These are phyloP conservation scores for Gryllus longicercus DNA, from an alignment of 2,888 invertebrate species.

Conservation along the genomic window DNA sequence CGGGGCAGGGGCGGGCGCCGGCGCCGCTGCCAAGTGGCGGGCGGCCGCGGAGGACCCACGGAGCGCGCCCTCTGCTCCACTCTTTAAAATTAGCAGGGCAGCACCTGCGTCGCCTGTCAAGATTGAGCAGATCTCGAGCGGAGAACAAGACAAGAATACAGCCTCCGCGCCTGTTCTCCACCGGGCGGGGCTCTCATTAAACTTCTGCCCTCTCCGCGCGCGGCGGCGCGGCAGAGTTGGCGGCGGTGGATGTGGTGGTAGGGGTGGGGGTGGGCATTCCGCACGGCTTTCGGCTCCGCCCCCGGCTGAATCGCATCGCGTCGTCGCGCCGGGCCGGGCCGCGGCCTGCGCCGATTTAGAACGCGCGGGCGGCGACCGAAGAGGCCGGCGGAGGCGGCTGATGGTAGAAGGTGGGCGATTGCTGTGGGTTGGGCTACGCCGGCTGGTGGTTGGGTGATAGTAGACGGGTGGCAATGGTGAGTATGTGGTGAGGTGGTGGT, in stretches of 20 bases:
- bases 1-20: too few relatives aligned
- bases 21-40: background rate
- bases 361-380: too few relatives aligned
- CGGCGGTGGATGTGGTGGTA: background rate
- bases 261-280: background rate
- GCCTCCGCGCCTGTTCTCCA: background rate
- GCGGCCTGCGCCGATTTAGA: too few relatives aligned
- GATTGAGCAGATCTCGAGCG: conserved; percentile 1
- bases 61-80: background rate
- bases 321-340: too few relatives aligned
- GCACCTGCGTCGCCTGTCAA: conserved; percentile 6
- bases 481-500: too few relatives aligned
- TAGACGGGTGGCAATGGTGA: too few relatives aligned
- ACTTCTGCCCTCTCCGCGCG: background rate
- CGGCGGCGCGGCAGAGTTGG: background rate
- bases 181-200: background rate
- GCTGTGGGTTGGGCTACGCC: too few relatives aligned
- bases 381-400: too few relatives aligned
- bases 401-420: too few relatives aligned
- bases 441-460: too few relatives aligned
- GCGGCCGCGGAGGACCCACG: background rate
- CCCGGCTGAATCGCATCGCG: too few relatives aligned
- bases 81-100: conserved; percentile 3
- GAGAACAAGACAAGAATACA: conserved; percentile 17
- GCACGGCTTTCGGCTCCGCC: background rate